Evolutionary conservation across 1,140 invertebrate genomes (phyloP), one percentile per base, ranked within the genome.

Genomic region (Brachionus manjavacas): DNA sequence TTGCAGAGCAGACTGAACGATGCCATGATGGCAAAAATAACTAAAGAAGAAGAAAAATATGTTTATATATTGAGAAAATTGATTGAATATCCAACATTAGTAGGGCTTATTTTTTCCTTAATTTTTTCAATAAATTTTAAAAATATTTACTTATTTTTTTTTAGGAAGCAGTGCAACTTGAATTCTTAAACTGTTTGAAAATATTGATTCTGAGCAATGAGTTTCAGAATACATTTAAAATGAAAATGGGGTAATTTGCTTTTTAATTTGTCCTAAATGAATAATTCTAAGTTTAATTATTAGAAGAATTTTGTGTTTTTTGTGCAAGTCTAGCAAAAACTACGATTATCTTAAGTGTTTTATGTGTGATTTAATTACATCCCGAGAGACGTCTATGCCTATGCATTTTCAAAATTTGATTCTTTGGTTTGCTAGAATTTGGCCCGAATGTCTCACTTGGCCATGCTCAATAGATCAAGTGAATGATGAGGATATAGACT

Each of bases 31-130:
- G 16, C 60, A 8, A 81, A 81, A 43, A 81, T 81, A n/a, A 81
- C 79, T 39, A 81, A 41, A 25, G 79, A 81, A 64, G 79, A 81
- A 49, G 64, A 81, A 41, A 81, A 81, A 60, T 81, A 81, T 64
- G 79, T 81, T 60, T 81, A 81, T 64, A 64, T 81, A 8, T 14
- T 81, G 4, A 81, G 25, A 64, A 60, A 81, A 68, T 35, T 81
- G 11, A 31, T 11, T 12, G 52, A 81, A 3, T 81, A 81, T 25
- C 35, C 35, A 9, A 25, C 16, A 9, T 43, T 81, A 1, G 79
- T 81, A 81, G n/a, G n/a, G n/a, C n/a, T n/a, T n/a, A 39, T 28
- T 28, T 14, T 20, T 41, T 0, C n/a, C 60, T n/a, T 16, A 28
- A 35, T 31, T 80, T 35, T 0, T 35, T 35, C 4, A 35, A 7